phyloP scores from a whole-genome alignment of 2,113 vertebrate genomes.

The cat (Felis catus) region F.catus_Fca126_mat1.0 CM031424.1:59378001-59378500 shows the following conservation, averaged over 20 bases:
- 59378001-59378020: background rate
- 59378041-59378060: background rate
- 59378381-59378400: background rate
- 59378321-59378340: background rate
- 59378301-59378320: background rate
- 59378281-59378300: background rate
- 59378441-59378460: background rate
- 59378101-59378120: background rate
- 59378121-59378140: background rate
- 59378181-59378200: background rate
- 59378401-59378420: background rate
- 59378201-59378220: background rate
- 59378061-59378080: background rate
- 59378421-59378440: background rate
- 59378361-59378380: background rate
- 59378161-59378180: background rate
- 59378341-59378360: background rate
- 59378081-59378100: background rate
- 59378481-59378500: background rate
- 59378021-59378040: background rate
- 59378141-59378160: constrained; percentile 8
- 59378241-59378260: fast-evolving
- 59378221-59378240: background rate
- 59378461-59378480: background rate
- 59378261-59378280: background rate